Conservation (phyloP, 2,113 vertebrate genomes). For the human region GRCh38 chr20:39010501-39011000, state of each 20-base stretch:
- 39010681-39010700: background rate
- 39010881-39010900: background rate
- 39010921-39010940: background rate
- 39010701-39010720: background rate
- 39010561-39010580: background rate
- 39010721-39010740: background rate
- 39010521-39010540: background rate
- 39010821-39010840: background rate
- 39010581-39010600: background rate
- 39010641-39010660: background rate
- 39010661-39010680: background rate
- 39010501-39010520: background rate
- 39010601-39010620: background rate
- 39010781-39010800: rapidly evolving
- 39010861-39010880: background rate
- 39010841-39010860: background rate
- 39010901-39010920: background rate
- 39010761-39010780: background rate
- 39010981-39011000: rapidly evolving
- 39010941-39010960: rapidly evolving
- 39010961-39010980: background rate
- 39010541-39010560: background rate
- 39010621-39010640: background rate
- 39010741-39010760: background rate
- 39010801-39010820: background rate